Evolutionary conservation across 2,888 invertebrate genomes (phyloP).

Genomic region (Sarcophaga variegata): DNA sequence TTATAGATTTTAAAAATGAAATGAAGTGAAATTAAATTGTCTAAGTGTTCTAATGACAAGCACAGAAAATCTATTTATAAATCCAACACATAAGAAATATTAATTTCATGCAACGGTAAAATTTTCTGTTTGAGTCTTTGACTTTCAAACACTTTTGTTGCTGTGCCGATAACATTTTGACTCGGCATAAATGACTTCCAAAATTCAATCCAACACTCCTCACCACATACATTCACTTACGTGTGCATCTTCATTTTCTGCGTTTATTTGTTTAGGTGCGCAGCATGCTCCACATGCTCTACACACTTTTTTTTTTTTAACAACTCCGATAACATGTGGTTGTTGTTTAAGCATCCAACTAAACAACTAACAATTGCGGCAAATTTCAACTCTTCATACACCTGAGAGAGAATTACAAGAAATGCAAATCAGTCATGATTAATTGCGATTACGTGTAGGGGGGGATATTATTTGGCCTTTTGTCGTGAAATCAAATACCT

Average conservation of each 20-base stretch:
- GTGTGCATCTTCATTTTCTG: background rate
- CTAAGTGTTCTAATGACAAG: too few species aligned
- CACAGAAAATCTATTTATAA: too few species aligned
- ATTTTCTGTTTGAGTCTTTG: too few species aligned
- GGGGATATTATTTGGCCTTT: constrained; percentile 37
- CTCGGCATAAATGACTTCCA: too few species aligned
- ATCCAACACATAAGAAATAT: too few species aligned
- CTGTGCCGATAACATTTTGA: too few species aligned
- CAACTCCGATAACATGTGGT: background rate
- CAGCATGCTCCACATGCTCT: background rate
- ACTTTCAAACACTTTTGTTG: too few species aligned
- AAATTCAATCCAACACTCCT: too few species aligned
- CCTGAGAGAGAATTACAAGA: constrained; percentile 6
- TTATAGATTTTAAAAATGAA: too few species aligned
- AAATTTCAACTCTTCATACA: constrained; percentile 26
- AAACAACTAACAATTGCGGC: background rate
- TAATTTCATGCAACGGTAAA: too few species aligned
- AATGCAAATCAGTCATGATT: constrained; percentile 58
- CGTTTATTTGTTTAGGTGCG: background rate
- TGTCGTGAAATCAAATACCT: constrained; percentile 44
- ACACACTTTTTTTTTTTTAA: constrained; percentile 2
- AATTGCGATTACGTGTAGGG: constrained; percentile 65
- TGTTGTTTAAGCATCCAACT: too few species aligned
- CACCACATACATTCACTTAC: background rate
- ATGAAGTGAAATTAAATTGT: too few species aligned